Evolutionary conservation across 2,888 invertebrate genomes (phyloP).

Genomic region (Embidobia sp.): DNA sequence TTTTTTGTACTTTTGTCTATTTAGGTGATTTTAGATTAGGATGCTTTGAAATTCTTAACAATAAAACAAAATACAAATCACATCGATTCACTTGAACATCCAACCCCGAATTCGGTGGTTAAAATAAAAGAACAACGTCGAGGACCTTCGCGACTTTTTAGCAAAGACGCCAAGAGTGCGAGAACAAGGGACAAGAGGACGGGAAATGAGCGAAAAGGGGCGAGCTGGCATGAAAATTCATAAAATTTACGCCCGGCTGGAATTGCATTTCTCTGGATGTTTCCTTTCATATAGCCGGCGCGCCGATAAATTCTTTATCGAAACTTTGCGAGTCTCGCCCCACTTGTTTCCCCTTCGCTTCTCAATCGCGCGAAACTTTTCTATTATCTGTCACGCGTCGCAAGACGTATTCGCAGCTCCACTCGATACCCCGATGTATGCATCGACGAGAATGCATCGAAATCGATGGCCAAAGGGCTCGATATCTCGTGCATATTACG

Average conservation of each 20-base stretch:
- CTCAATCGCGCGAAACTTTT: constrained; percentile 48
- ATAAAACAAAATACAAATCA: too few species aligned
- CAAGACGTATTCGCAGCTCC: constrained; percentile 26
- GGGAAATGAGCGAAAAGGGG: constrained; percentile 36
- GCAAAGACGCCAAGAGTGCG: neutral
- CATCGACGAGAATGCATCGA: constrained; percentile 25
- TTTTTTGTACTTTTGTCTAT: too few species aligned
- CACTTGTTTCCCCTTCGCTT: constrained; percentile 27
- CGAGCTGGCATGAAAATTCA: constrained; percentile 57
- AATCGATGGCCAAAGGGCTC: constrained; percentile 33
- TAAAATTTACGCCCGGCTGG: constrained; percentile 51
- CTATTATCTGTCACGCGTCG: constrained; percentile 39
- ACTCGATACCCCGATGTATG: constrained; percentile 28
- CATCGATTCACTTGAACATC: too few species aligned
- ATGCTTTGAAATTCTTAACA: too few species aligned
- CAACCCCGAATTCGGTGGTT: neutral
- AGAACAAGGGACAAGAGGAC: neutral
- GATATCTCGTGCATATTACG: constrained; percentile 14
- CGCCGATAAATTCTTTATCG: constrained; percentile 60
- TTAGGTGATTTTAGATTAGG: too few species aligned
- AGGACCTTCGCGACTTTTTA: neutral
- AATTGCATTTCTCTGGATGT: constrained; percentile 59
- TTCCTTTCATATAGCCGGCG: constrained; percentile 49
- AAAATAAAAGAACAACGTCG: constrained; percentile 14
- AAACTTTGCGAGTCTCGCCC: constrained; percentile 32